phyloP scores from a whole-genome alignment of 2,113 vertebrate genomes.

The Platysteira castanea region DNA sequence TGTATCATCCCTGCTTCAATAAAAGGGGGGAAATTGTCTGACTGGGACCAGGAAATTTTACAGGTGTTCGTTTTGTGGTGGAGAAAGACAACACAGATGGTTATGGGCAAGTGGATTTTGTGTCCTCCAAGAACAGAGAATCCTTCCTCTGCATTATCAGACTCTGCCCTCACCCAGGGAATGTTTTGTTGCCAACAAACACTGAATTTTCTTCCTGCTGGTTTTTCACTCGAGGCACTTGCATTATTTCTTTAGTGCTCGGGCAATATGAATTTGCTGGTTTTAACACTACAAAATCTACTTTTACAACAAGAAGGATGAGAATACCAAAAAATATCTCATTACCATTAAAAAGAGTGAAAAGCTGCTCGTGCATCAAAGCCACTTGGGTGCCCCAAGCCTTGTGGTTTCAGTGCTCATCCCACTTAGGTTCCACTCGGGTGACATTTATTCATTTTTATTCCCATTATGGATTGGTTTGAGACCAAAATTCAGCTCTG shows the following conservation, averaged over 20 bases:
- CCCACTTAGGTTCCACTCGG: neutral
- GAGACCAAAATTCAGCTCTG: neutral
- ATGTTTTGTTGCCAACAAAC: neutral
- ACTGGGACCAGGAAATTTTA: neutral
- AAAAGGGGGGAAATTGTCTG: neutral
- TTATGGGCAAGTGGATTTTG: neutral
- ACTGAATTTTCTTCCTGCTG: accelerated
- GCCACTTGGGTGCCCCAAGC: neutral
- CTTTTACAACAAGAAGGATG: neutral
- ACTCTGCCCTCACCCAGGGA: neutral
- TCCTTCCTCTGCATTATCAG: neutral
- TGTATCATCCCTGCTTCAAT: neutral
- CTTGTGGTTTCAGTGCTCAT: neutral
- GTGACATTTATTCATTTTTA: neutral
- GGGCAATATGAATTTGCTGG: neutral
- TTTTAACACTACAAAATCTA: neutral
- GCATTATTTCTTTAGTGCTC: neutral
- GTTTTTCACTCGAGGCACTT: neutral
- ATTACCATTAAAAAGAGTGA: neutral
- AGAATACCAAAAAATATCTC: neutral
- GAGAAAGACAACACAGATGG: neutral
- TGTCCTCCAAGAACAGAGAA: neutral
- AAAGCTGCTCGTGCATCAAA: neutral
- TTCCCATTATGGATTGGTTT: accelerated
- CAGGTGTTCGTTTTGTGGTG: neutral